These are phyloP conservation scores for Procambarus clarkii DNA, from an alignment of 1,140 invertebrate species.

Conservation along the genomic window DNA sequence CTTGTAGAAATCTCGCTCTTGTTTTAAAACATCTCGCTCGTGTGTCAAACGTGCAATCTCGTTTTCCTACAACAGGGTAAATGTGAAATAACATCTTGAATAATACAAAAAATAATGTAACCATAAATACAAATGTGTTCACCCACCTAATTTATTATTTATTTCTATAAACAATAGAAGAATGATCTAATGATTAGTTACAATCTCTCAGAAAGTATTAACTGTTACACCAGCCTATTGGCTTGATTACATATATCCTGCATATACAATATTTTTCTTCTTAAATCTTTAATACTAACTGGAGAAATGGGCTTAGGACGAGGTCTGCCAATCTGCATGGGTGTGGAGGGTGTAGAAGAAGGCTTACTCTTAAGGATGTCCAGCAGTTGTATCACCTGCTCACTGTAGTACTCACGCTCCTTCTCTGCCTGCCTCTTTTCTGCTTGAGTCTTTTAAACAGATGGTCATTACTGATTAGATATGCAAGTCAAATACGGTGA, in stretches of 20 bases:
- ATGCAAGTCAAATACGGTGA: not conserved
- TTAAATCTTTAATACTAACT: slow-evolving; percentile 8
- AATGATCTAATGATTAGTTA: not conserved
- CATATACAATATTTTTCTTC: not conserved
- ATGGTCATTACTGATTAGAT: not conserved
- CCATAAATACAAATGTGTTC: too few relatives aligned
- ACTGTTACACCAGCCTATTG: too few relatives aligned
- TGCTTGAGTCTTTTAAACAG: slow-evolving; percentile 39
- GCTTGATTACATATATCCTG: too few relatives aligned
- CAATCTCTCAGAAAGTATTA: too few relatives aligned
- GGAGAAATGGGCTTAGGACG: slow-evolving; percentile 34
- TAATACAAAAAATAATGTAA: not conserved
- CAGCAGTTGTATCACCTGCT: slow-evolving; percentile 66
- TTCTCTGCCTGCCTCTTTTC: slow-evolving; percentile 57
- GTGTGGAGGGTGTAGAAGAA: slow-evolving; percentile 47
- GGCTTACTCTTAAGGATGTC: slow-evolving; percentile 64
- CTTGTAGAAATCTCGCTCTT: slow-evolving; percentile 65
- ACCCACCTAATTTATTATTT: too few relatives aligned
- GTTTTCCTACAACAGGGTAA: slow-evolving; percentile 41
- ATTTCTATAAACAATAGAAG: not conserved
- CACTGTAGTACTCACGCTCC: slow-evolving; percentile 67
- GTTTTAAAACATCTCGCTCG: slow-evolving; percentile 63
- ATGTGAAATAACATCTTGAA: not conserved
- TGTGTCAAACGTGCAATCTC: slow-evolving; percentile 54
- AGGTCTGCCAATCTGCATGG: slow-evolving; percentile 39